Conservation (phyloP, 2,888 invertebrate species). For the Micoletzkya japonica region DNA sequence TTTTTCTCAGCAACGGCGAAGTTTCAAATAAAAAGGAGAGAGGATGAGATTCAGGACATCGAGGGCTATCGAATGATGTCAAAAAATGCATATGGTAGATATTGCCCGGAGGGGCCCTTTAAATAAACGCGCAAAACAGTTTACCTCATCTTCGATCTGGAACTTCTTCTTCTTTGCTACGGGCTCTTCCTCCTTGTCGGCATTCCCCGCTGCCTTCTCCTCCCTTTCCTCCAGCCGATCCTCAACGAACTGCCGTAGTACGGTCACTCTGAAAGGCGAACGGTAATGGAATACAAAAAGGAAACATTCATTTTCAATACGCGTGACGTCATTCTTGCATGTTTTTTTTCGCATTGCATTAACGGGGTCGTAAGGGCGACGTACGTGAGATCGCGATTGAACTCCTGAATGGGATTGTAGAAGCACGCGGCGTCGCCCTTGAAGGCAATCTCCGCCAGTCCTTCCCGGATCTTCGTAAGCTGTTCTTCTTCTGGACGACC, state of each 20-base stretch:
- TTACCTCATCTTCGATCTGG: constrained; percentile 27
- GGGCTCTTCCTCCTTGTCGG: constrained; percentile 32
- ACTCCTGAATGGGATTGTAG: constrained; percentile 96
- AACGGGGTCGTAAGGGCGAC: constrained; percentile 6
- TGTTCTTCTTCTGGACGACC: no score
- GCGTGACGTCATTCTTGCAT: background rate
- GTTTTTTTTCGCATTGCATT: background rate
- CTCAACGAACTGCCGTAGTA: constrained; percentile 72
- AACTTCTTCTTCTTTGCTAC: constrained; percentile 41
- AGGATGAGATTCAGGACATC: no score
- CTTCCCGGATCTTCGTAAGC: no score
- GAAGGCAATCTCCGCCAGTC: constrained; percentile 53
- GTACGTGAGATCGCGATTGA: constrained; percentile 87
- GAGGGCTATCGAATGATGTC: background rate
- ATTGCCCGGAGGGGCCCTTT: background rate
- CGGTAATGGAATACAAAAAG: background rate
- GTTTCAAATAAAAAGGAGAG: no score
- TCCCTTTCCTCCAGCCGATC: constrained; percentile 67
- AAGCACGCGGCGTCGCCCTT: constrained; percentile 73
- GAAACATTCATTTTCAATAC: background rate
- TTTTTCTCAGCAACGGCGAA: no score
- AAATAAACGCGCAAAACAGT: background rate
- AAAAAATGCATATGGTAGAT: background rate
- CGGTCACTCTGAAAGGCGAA: constrained; percentile 73
- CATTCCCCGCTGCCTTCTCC: constrained; percentile 21